Evolutionary conservation across 2,888 invertebrate species (phyloP), one percentile per base, ranked within the genome.

Genomic region (Drosophila eohydei): DNA sequence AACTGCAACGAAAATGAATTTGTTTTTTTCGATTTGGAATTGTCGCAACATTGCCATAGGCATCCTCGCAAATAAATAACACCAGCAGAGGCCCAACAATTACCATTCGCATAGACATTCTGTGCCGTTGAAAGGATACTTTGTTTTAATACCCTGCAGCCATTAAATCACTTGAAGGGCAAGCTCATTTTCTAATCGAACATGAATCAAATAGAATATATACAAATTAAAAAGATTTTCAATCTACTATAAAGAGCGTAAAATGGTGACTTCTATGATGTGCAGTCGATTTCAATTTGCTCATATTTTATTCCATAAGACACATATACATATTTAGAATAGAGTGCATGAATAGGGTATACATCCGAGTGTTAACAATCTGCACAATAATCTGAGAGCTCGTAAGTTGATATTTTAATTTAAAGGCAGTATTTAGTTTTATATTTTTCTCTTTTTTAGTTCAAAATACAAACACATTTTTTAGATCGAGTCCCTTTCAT

Each of bases 1-100:
- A 85, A 88, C 79, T 79, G 78, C 78, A 74, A 56, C 78, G 68
- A 71, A 72, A 88, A 83, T 78, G 60, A 68, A 48, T 80, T 70
- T 59, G 41, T 21, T 44, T 62, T 14, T 58, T 70, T 71, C 64
- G 52, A 50, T 79, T 88, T 77, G 70, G 55, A 77, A 81, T 71
- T 54, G 80, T 78, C 72, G 71, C 72, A 67, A 66, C 62, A 76
- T 76, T 57, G 84, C 76, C 65, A 60, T 61, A 74, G 83, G 72
- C 66, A 79, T 60, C 63, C 74, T 59, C 63, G 60, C 63, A 81
- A 86, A 81, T 68, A 88, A 83, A 88, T 72, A 74, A 59, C 43
- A 70, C 44, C 71, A 61, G 58, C 74, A 69, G 74, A 28, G 54
- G 30, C 58, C 63, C 74, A 85, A 73, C 86, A 86, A 83, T 72